phyloP scores from a whole-genome alignment of 2,113 vertebrate species.

The Trichechus manatus region DNA sequence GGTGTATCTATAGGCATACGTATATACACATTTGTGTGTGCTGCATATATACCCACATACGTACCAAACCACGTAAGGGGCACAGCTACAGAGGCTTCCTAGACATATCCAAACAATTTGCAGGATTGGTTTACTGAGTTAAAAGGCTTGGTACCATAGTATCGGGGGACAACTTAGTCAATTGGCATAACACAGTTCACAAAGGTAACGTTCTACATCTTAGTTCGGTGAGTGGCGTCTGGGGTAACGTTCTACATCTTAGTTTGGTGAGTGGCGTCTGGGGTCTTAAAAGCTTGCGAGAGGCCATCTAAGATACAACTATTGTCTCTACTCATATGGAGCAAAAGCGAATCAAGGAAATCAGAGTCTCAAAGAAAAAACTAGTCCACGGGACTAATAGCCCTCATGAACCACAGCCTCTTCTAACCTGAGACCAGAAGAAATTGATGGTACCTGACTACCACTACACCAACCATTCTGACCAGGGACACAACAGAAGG shows the following conservation, averaged over 20 bases:
- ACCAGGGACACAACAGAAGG: not conserved
- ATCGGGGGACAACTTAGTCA: not conserved
- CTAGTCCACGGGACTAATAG: not conserved
- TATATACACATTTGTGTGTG: not conserved
- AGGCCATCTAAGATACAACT: not conserved
- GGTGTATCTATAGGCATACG: not conserved
- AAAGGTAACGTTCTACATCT: not conserved
- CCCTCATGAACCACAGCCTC: not conserved
- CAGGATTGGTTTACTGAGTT: not conserved
- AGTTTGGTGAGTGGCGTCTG: not conserved
- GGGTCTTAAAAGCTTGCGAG: not conserved
- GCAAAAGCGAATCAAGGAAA: not conserved
- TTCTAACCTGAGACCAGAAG: not conserved
- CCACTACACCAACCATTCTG: not conserved
- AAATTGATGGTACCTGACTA: not conserved
- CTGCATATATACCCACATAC: not conserved
- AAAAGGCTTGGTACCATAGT: not conserved
- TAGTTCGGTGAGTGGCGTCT: not conserved
- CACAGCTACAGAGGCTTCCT: not conserved
- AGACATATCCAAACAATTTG: not conserved
- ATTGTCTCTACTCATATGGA: not conserved
- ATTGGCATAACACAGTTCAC: not conserved
- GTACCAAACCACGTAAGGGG: not conserved
- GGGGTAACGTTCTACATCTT: not conserved
- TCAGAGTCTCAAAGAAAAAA: not conserved